Evolutionary conservation across 2,888 invertebrate species (phyloP), one percentile per base, ranked within the genome.

Genomic region (Hyppa rectilinea): DNA sequence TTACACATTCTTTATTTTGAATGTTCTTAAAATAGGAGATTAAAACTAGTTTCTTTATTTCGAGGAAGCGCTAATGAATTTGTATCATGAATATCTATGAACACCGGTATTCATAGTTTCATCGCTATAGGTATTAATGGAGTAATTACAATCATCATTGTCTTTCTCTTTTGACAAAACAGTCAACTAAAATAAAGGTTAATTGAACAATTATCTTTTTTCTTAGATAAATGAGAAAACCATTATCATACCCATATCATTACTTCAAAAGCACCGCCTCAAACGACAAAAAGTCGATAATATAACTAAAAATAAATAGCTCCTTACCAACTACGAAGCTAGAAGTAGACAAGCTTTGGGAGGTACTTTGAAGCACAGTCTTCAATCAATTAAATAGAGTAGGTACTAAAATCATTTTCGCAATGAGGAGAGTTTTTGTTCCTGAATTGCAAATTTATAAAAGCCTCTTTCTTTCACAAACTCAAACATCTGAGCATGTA

Each of bases 51-150:
- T 61, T 71, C 47, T 73, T 56, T 84, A 56, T 85, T 80, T 94
- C 95, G 95, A 95, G 95, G 94, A 90, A 93, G 92, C 88, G 93
- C 94, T 95, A 87, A 90, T 94, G 93, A 89, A 76, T 79, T 70
- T 75, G 7, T 47, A 29, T 34, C 26, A 62, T 50, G 59, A 40
- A 26, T 53, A n/a, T 26, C 47, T 26, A 55, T 26, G 40, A 26
- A 52, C 3, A 36, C 23, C 52, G 23, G 29, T 47, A 36, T 10
- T 31, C 34, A 31, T 62, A n/a, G 14, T 14, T 40, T 23, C 2
- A 10, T 50, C 43, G 17, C 4, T 52, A 17, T 17, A 14, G 12
- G 6, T 23, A 29, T 14, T 38, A 34, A 26, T 31, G 7, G 26
- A n/a, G 20, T 43, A 23, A 26, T 26, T 53, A 53, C 20, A 53